These are phyloP conservation scores for Lytechinus variegatus DNA, from an alignment of 35 echinoderm and acorn worm genomes.

Conservation along the genomic window DNA sequence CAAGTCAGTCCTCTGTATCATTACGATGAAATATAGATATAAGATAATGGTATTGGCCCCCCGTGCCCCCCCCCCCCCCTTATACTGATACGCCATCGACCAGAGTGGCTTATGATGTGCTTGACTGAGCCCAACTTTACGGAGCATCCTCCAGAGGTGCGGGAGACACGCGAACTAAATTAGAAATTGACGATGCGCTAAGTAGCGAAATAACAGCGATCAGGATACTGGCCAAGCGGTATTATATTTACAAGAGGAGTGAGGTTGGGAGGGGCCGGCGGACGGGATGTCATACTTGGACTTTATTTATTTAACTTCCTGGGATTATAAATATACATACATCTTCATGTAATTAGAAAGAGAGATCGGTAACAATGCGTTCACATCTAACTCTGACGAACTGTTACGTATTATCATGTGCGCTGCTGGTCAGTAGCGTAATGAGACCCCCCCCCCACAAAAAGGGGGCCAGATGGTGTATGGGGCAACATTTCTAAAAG, in stretches of 20 bases:
- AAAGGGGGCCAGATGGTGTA: too few species aligned
- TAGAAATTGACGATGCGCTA: slow-evolving; percentile 56
- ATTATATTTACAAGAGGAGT: neutral
- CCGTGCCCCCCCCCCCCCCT: neutral
- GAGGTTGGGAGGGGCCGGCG: neutral
- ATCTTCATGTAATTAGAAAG: neutral
- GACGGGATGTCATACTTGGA: neutral
- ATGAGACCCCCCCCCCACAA: too few species aligned
- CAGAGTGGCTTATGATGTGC: slow-evolving; percentile 42
- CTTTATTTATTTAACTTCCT: neutral
- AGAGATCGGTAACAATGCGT: neutral
- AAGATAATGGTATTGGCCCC: neutral
- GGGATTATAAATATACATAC: neutral
- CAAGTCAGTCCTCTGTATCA: too few species aligned
- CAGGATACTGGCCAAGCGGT: neutral
- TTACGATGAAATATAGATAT: too few species aligned
- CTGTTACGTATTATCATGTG: too few species aligned
- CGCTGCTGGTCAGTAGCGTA: too few species aligned
- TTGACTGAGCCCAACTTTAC: slow-evolving; percentile 18
- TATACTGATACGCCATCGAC: neutral
- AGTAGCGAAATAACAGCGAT: slow-evolving; percentile 54
- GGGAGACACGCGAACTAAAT: slow-evolving; percentile 29
- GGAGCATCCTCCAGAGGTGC: slow-evolving; percentile 5
- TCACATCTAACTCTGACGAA: too few species aligned
- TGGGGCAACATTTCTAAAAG: too few species aligned